These are phyloP conservation scores for Stenopsyche tienmushanensis DNA, from an alignment of 1,140 invertebrate species.

Conservation along the genomic window DNA sequence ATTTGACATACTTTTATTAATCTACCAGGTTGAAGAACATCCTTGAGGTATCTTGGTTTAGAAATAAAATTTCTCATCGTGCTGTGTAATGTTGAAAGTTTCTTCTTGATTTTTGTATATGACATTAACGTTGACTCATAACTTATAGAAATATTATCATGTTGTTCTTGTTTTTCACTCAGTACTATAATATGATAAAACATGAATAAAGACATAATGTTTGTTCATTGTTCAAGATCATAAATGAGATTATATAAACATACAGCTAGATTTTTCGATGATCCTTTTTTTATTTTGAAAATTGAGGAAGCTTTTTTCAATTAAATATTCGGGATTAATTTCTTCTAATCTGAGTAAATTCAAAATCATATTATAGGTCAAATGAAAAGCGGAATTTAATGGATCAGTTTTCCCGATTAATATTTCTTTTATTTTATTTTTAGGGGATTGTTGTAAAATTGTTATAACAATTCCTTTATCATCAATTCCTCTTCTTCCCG, in stretches of 20 bases:
- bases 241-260: too few relatives aligned
- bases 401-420: constrained; percentile 93
- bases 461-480: constrained; percentile 98
- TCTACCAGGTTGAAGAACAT: constrained; percentile 91
- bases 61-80: neutral
- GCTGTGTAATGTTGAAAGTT: constrained; percentile 57
- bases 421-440: constrained; percentile 88
- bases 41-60: constrained; percentile 83
- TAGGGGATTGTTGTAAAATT: constrained; percentile 68
- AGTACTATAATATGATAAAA: neutral
- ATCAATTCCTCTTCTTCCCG: constrained; percentile 94
- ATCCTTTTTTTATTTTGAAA: constrained; percentile 98
- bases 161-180: neutral
- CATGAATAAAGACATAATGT: constrained; percentile 1
- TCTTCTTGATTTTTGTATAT: constrained; percentile 6
- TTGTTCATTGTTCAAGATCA: too few relatives aligned
- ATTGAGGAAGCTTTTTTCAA: constrained; percentile 97
- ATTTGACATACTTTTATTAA: constrained; percentile 74
- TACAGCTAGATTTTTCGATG: too few relatives aligned
- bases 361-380: constrained; percentile 97
- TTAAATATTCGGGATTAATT: constrained; percentile 99
- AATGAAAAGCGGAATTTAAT: constrained; percentile 97
- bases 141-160: neutral
- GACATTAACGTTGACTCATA: neutral
- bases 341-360: constrained; percentile 96